Base-by-base conservation (phyloP, 2,888 invertebrate genomes). In the Netelia virgata region DNA sequence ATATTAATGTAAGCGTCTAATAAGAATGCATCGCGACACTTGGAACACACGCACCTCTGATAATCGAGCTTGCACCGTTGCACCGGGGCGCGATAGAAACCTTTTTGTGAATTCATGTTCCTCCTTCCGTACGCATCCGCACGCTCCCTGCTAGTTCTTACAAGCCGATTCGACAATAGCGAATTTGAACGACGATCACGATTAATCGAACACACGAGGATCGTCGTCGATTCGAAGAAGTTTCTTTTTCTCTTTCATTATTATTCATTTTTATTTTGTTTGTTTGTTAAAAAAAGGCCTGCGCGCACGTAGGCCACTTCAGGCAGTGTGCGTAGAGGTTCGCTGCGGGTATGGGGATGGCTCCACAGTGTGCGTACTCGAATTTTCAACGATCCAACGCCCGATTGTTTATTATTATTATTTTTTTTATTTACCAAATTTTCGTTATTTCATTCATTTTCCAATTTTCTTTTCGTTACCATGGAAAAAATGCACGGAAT, bases 281-380 rank as follows among this genome's bases (percentile, higher is more conserved):
- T 43, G 43, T 70, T 75, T 64, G 70, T 83, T 82, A 86, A 83
- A 84, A 74, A 86, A 89, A 88, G 89, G 87, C 87, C 88, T 85
- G 86, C 82, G 81, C 79, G 83, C 86, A 28, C 83, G 78, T 90
- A 91, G 90, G 90, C 90, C 90, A 90, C 86, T 86, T 87, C 86
- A 86, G 90, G 90, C 90, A 90, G 90, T 91, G 90, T 85, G 86
- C 85, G 85, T 87, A 77, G 63, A 82, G 72, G 79, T 59, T 69
- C 59, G 59, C 63, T 66, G 20, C 16, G 57, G 28, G 10, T 10
- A 14, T 57, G 70, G 23, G 53, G 64, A 68, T 69, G 70, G 86
- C 87, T 88, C 79, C 79, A 72, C 79, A 73, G 70, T 66, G 20
- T 79, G 57, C 53, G 47, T 87, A 83, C 75, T 80, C 81, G 64